Evolutionary conservation across 2,888 invertebrate species (phyloP).

Genomic region (Ctenicera cuprea): DNA sequence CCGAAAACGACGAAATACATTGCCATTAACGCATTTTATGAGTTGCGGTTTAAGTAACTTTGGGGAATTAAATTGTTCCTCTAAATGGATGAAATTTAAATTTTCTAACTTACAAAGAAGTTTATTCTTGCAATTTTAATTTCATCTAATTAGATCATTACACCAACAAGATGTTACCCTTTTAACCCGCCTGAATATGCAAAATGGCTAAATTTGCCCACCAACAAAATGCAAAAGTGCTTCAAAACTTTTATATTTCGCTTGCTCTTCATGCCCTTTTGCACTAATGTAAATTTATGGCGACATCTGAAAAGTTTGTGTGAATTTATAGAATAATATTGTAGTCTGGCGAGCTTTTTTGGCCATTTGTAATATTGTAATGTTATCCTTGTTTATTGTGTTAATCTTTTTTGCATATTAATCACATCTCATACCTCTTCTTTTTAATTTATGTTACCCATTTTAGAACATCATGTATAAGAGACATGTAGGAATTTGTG

Average conservation of each 20-base stretch:
- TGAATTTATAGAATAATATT: conserved; percentile 39
- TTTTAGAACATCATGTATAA: no score
- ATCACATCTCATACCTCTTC: background rate
- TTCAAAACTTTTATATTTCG: conserved; percentile 34
- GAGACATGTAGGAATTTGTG: no score
- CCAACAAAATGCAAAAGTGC: conserved; percentile 22
- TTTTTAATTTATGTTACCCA: no score
- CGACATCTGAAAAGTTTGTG: conserved; percentile 39
- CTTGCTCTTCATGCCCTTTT: conserved; percentile 27
- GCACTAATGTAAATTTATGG: conserved; percentile 38
- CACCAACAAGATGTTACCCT: conserved; percentile 7
- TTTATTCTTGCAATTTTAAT: conserved; percentile 7
- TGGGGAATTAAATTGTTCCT: no score
- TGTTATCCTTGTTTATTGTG: conserved; percentile 4
- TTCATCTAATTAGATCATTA: conserved; percentile 1
- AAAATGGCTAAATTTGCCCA: conserved; percentile 16
- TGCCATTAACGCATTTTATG: background rate
- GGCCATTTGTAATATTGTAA: conserved; percentile 19
- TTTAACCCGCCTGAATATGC: background rate
- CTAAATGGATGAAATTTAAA: background rate
- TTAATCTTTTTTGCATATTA: conserved; percentile 21
- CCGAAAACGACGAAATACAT: background rate
- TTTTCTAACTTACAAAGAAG: background rate
- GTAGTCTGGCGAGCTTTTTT: conserved; percentile 16
- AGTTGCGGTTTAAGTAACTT: no score